These are phyloP conservation scores for Nesoenas mayeri DNA, from an alignment of 2,113 vertebrate species.

Conservation along the genomic window DNA sequence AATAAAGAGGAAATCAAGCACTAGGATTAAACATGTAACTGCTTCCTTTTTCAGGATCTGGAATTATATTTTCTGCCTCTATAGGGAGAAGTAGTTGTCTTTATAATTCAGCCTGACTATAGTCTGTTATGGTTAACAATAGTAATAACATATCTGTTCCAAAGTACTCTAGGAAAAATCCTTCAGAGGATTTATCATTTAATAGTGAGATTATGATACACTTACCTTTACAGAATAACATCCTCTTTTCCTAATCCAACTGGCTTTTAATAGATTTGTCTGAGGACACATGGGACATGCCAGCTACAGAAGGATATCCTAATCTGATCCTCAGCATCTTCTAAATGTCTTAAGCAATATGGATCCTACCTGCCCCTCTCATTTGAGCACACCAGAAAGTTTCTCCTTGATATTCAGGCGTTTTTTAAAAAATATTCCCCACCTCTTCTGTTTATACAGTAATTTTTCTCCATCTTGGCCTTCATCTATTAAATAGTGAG, in stretches of 20 bases:
- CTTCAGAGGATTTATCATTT: slow-evolving; percentile 10
- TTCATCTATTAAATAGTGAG: background rate
- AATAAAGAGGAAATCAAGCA: background rate
- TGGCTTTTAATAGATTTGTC: background rate
- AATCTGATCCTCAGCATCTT: background rate
- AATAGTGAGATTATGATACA: background rate
- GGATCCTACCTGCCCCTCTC: background rate
- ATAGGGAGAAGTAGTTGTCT: background rate
- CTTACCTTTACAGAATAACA: background rate
- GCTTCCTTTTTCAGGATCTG: background rate
- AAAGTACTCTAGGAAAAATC: background rate
- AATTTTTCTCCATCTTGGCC: background rate
- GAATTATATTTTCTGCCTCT: background rate
- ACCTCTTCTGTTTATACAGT: background rate
- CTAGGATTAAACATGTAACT: background rate
- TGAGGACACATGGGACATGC: background rate
- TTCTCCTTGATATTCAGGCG: background rate
- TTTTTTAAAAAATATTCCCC: background rate
- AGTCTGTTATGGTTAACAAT: background rate
- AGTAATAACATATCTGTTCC: background rate
- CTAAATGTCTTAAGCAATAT: background rate
- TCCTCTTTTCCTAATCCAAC: background rate
- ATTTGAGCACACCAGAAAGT: background rate
- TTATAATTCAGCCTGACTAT: background rate
- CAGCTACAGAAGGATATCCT: background rate